Percentiles rank a stretch among this genome's conserved stretches.
phyloP scores from a whole-genome alignment of 2,113 vertebrate species.

The Charina bottae region DNA sequence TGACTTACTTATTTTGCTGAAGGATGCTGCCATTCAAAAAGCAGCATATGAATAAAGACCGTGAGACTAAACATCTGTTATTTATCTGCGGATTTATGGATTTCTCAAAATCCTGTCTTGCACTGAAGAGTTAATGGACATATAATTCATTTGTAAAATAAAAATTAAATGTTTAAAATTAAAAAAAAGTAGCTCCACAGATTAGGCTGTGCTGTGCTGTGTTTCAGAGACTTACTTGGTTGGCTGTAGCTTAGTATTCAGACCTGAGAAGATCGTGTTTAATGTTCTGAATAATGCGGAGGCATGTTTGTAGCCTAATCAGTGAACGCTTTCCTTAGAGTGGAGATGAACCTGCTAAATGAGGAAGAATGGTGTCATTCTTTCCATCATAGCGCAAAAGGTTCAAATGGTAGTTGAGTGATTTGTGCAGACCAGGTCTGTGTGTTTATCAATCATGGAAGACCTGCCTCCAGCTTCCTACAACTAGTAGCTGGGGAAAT shows the following conservation, averaged over 20 bases:
- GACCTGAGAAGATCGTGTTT: neutral
- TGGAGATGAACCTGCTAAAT: neutral
- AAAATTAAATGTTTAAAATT: neutral
- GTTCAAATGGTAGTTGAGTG: neutral
- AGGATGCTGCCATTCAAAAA: neutral
- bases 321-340: neutral
- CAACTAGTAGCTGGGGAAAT: neutral
- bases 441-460: fast-evolving
- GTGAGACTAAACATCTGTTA: neutral
- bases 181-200: neutral
- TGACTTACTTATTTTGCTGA: neutral
- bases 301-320: fast-evolving
- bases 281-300: neutral
- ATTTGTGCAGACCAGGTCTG: fast-evolving
- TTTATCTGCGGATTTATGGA: neutral
- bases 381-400: neutral
- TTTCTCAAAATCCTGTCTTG: neutral
- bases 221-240: neutral
- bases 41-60: neutral
- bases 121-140: neutral
- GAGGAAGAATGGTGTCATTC: neutral
- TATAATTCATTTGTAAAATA: neutral
- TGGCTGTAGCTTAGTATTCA: neutral
- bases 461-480: neutral
- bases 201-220: neutral